Evolutionary conservation across 2,797 vertebrate species (phyloP).

Genomic region (Basileuterus tristriatus): DNA sequence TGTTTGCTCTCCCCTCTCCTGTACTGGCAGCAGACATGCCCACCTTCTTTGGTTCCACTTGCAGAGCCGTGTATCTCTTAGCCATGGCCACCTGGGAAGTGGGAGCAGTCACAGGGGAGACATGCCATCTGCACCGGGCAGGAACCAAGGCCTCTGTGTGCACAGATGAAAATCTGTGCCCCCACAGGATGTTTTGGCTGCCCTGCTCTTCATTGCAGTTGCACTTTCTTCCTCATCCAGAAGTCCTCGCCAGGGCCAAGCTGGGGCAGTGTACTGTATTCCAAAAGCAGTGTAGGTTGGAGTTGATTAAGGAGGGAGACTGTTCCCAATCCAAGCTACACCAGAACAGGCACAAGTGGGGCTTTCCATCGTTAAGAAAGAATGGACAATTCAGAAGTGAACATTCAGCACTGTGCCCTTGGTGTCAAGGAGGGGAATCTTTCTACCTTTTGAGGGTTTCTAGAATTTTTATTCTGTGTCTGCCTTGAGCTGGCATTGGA

Average conservation of each 20-base stretch:
- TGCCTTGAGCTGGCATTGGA: slow-evolving; percentile 32
- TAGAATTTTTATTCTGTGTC: slow-evolving; percentile 1
- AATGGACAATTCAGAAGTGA: slow-evolving; percentile 61
- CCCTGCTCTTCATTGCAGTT: background rate
- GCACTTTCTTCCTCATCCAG: slow-evolving; percentile 16
- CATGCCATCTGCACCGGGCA: fast-evolving
- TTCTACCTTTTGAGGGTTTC: slow-evolving; percentile 54
- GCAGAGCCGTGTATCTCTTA: background rate
- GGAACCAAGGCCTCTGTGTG: background rate
- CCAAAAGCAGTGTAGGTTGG: slow-evolving; percentile 44
- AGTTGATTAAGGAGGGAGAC: slow-evolving; percentile 59
- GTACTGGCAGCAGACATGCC: background rate
- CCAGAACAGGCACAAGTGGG: background rate
- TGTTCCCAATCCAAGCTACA: slow-evolving; percentile 68
- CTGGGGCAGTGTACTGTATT: background rate
- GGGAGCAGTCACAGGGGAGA: background rate
- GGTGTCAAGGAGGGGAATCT: background rate
- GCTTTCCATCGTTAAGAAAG: slow-evolving; percentile 61
- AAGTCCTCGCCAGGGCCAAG: background rate
- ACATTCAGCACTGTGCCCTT: slow-evolving; percentile 53
- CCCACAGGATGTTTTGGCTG: background rate
- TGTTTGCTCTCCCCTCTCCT: background rate
- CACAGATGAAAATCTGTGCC: background rate
- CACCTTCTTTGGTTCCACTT: background rate
- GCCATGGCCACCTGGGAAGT: background rate